phyloP scores from a whole-genome alignment of 1,140 invertebrate species.

The Mylabris phalerata region DNA sequence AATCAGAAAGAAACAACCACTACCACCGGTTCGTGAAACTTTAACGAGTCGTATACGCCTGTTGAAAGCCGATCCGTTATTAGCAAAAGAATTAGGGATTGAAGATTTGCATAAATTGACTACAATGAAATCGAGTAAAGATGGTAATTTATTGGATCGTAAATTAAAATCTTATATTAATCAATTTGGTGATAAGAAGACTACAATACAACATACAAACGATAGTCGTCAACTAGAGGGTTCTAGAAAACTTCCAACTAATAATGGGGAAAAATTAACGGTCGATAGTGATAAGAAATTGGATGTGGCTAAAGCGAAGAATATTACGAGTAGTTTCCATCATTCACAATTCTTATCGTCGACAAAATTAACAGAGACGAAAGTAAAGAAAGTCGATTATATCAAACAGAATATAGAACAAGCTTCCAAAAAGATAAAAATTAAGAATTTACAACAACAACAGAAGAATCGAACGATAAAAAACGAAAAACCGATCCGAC shows the following conservation, averaged over 20 bases:
- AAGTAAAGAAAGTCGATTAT: neutral
- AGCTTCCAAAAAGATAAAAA: neutral
- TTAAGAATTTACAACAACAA: neutral
- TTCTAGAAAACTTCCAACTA: no score
- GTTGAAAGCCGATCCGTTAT: conserved; percentile 33
- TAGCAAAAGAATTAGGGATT: conserved; percentile 20
- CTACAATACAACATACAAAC: no score
- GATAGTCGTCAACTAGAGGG: no score
- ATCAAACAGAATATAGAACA: neutral
- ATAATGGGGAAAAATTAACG: no score
- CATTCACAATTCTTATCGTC: no score
- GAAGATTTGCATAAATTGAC: neutral
- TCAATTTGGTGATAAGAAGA: no score
- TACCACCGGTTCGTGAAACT: conserved; percentile 26
- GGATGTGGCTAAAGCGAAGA: no score
- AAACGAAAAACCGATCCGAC: neutral
- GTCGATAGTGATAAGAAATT: no score
- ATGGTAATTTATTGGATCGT: neutral
- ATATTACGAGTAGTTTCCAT: no score
- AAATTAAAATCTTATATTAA: no score
- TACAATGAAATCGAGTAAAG: neutral
- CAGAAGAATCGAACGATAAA: neutral
- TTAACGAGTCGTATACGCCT: conserved; percentile 28
- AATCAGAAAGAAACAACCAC: conserved; percentile 14
- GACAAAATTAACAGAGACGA: neutral